A percentile compares a stretch with the other conserved stretches of the same genome.
These are phyloP conservation scores for Hirtodrosophila cameraria DNA, from an alignment of 2,888 invertebrate genomes.

Conservation along the genomic window DNA sequence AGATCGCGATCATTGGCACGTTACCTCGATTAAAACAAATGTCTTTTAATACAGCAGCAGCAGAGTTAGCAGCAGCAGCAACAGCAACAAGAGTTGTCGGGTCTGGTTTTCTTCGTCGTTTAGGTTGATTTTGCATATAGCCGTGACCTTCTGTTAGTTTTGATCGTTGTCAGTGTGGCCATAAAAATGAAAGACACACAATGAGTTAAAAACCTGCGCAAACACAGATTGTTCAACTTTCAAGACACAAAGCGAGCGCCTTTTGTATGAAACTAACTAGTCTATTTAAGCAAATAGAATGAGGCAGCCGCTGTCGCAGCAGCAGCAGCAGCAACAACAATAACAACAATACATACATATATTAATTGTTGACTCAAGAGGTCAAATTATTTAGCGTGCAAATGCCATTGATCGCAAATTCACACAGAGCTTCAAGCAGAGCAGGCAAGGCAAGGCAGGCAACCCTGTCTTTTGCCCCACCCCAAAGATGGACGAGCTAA, in stretches of 20 bases:
- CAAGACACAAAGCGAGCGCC: slow-evolving; percentile 9
- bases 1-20: slow-evolving; percentile 67
- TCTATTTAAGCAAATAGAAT: slow-evolving; percentile 67
- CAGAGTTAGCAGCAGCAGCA: slow-evolving; percentile 20
- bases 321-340: no score
- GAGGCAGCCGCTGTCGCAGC: slow-evolving; percentile 32
- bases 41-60: slow-evolving; percentile 38
- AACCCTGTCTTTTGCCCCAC: neutral
- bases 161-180: slow-evolving; percentile 46
- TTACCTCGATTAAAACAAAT: slow-evolving; percentile 74
- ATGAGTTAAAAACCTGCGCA: slow-evolving; percentile 18
- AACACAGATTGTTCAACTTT: slow-evolving; percentile 32
- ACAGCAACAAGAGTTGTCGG: slow-evolving; percentile 40
- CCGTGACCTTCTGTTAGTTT: slow-evolving; percentile 70
- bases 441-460: neutral
- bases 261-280: slow-evolving; percentile 34
- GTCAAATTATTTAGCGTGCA: slow-evolving; percentile 74
- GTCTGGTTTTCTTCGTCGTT: slow-evolving; percentile 62
- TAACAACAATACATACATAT: slow-evolving; percentile 30
- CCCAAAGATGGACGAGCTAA: slow-evolving; percentile 31
- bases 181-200: slow-evolving; percentile 55
- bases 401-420: slow-evolving; percentile 70
- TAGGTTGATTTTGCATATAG: slow-evolving; percentile 57
- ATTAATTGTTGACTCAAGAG: slow-evolving; percentile 73
- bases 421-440: slow-evolving; percentile 45